Percentiles rank a stretch among this genome's conserved stretches.
phyloP scores from a whole-genome alignment of 2,888 invertebrate genomes.

The Agelastica alni region DNA sequence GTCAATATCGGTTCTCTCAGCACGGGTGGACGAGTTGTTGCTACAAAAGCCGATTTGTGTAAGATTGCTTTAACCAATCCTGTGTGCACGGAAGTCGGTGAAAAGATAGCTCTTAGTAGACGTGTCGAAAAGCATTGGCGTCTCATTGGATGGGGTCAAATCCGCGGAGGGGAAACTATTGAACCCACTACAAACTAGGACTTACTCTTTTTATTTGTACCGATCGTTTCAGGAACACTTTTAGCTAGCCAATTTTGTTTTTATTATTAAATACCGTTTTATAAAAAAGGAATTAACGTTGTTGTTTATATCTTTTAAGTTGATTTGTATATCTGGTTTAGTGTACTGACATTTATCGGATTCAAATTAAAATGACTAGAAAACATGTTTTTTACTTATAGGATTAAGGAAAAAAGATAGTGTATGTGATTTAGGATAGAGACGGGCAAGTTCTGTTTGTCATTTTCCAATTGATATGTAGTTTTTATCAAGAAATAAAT shows the following conservation, averaged over 20 bases:
- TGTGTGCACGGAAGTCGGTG: constrained; percentile 97
- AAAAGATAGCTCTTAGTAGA: constrained; percentile 98
- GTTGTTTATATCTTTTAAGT: constrained; percentile 6
- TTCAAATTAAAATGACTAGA: constrained; percentile 12
- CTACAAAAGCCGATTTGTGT: constrained; percentile 94
- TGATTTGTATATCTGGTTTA: constrained; percentile 8
- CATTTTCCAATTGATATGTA: too few relatives aligned
- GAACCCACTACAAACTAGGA: constrained; percentile 64
- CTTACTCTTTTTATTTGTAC: constrained; percentile 4
- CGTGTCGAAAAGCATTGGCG: constrained; percentile 99
- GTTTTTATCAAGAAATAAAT: too few relatives aligned
- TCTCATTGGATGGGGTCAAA: constrained; percentile 99
- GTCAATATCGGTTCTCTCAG: constrained; percentile 99
- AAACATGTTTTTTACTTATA: constrained; percentile 5
- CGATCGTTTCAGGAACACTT: constrained; percentile 12
- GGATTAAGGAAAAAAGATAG: too few relatives aligned
- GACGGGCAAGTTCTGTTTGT: too few relatives aligned
- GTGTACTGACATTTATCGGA: constrained; percentile 15
- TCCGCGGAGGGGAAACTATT: constrained; percentile 95
- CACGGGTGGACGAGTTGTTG: constrained; percentile 94
- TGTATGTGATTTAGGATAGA: too few relatives aligned
- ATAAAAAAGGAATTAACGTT: constrained; percentile 6
- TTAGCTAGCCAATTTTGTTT: constrained; percentile 4
- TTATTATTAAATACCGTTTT: constrained; percentile 2
- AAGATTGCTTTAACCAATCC: constrained; percentile 97